A percentile compares a stretch with the other conserved stretches of the same genome.
Conservation (phyloP, 1,140 invertebrate genomes). For the Drosophila nikananu region DNA sequence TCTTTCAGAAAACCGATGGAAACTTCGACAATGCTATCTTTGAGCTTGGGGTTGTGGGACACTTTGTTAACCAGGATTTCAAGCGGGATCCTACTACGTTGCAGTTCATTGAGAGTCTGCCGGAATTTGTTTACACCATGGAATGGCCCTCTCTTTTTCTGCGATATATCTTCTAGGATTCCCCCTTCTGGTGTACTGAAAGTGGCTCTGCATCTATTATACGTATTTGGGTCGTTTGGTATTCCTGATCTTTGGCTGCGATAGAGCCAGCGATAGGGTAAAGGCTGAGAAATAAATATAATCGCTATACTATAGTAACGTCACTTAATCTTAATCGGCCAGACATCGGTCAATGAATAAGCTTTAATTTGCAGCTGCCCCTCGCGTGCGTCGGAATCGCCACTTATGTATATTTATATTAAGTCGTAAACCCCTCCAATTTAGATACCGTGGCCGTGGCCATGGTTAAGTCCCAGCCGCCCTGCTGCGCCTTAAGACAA, state of each 20-base stretch:
- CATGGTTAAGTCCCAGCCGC: conserved; percentile 36
- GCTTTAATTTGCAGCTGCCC: conserved; percentile 47
- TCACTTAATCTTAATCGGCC: conserved; percentile 34
- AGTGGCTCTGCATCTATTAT: conserved; percentile 33
- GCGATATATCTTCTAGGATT: conserved; percentile 62
- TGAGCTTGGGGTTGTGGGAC: conserved; percentile 69
- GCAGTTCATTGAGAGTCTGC: conserved; percentile 65
- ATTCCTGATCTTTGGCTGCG: neutral
- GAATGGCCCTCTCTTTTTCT: conserved; percentile 76
- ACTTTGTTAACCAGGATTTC: conserved; percentile 68
- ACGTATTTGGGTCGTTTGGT: conserved; percentile 8
- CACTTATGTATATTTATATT: conserved; percentile 50
- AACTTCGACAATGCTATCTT: conserved; percentile 49
- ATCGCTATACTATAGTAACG: conserved; percentile 32
- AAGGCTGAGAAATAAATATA: conserved; percentile 35
- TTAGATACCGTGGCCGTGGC: conserved; percentile 35
- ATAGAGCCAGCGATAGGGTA: conserved; percentile 25
- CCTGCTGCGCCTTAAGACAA: conserved; percentile 41
- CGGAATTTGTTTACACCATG: conserved; percentile 70
- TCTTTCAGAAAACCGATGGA: conserved; percentile 38
- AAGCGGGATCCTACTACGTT: conserved; percentile 37
- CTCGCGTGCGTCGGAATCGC: conserved; percentile 39
- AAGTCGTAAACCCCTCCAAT: conserved; percentile 40
- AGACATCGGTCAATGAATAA: conserved; percentile 44
- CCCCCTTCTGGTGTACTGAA: neutral